These are phyloP conservation scores for Sphaeridia pumilis DNA, from an alignment of 2,888 invertebrate genomes.

Conservation along the genomic window DNA sequence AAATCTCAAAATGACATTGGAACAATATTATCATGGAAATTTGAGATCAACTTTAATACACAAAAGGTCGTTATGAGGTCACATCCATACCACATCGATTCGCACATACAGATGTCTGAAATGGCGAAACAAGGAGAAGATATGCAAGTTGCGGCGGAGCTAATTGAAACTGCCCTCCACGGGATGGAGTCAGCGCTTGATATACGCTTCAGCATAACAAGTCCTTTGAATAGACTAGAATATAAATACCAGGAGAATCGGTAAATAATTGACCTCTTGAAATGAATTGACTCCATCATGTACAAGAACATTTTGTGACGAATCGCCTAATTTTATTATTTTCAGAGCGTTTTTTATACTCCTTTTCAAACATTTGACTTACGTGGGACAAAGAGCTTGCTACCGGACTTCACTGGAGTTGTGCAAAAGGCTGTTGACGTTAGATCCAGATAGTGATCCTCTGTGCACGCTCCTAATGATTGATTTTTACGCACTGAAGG, in stretches of 20 bases:
- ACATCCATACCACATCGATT: constrained; percentile 55
- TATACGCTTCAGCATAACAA: constrained; percentile 62
- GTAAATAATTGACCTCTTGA: constrained; percentile 38
- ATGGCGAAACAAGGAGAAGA: constrained; percentile 67
- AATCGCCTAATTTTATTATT: constrained; percentile 25
- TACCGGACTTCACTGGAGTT: constrained; percentile 77
- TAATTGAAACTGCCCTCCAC: constrained; percentile 65
- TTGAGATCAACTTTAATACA: constrained; percentile 1
- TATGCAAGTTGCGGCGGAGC: constrained; percentile 60
- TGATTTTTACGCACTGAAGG: constrained; percentile 68
- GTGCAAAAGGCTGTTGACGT: constrained; percentile 64
- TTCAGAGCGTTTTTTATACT: constrained; percentile 62
- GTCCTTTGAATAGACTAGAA: constrained; percentile 60
- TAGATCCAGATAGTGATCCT: constrained; percentile 65
- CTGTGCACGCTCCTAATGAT: constrained; percentile 62
- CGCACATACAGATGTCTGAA: constrained; percentile 63
- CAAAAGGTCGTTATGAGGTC: constrained; percentile 53
- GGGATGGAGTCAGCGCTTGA: constrained; percentile 67
- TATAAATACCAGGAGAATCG: constrained; percentile 71
- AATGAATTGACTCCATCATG: constrained; percentile 2
- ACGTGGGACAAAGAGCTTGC: constrained; percentile 67
- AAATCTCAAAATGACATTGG: not conserved
- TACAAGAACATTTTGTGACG: not conserved
- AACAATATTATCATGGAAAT: not conserved
- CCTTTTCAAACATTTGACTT: constrained; percentile 65